A percentile compares a stretch with the other conserved stretches of the same genome.
phyloP scores from a whole-genome alignment of 2,888 invertebrate genomes.

The Oxyscelio sp. region DNA sequence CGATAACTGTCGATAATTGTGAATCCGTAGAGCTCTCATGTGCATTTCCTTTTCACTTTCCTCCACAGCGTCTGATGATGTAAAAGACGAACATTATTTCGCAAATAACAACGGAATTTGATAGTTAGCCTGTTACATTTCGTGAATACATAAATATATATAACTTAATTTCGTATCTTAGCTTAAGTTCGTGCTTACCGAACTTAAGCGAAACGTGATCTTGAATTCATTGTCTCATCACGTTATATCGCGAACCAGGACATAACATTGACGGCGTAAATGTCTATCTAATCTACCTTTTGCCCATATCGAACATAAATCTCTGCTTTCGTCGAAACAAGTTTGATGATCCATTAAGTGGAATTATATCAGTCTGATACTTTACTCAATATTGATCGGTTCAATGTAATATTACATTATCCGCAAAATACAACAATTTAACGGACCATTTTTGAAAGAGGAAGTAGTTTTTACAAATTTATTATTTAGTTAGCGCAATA shows the following conservation, averaged over 20 bases:
- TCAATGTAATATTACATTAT: background rate
- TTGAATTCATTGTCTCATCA: conserved; percentile 84
- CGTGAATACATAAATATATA: conserved; percentile 85
- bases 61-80: conserved; percentile 3
- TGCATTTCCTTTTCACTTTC: background rate
- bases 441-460: no score
- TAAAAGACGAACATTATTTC: conserved; percentile 48
- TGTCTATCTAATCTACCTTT: conserved; percentile 74
- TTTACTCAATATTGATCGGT: conserved; percentile 37
- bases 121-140: conserved; percentile 80
- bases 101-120: conserved; percentile 61
- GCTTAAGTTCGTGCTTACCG: conserved; percentile 81
- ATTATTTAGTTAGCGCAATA: no score
- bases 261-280: conserved; percentile 71
- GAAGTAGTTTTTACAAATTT: no score
- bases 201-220: conserved; percentile 81
- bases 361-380: conserved; percentile 23
- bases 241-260: conserved; percentile 64
- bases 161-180: conserved; percentile 83
- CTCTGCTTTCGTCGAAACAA: conserved; percentile 65
- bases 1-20: conserved; percentile 63
- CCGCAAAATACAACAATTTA: no score
- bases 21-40: background rate
- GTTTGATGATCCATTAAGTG: conserved; percentile 58
- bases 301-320: conserved; percentile 67